phyloP scores from a whole-genome alignment of 1,140 invertebrate species.

The Ostrea denselamellosa region DNA sequence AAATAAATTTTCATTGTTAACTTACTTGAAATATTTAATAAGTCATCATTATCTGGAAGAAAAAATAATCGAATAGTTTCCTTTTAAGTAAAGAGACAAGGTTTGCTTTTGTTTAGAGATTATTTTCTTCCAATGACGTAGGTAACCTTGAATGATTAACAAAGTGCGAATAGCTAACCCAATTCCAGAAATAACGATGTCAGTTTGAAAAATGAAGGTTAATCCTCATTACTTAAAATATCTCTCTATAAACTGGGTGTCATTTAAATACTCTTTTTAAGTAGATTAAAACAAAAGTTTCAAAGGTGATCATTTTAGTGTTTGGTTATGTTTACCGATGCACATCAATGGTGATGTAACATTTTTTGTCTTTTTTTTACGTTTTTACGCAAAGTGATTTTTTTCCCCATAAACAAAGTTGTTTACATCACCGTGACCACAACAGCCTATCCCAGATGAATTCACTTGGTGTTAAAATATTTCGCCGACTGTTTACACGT shows the following conservation, averaged over 20 bases:
- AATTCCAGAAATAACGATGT: conserved; percentile 39
- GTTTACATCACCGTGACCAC: conserved; percentile 24
- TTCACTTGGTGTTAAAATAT: conserved; percentile 1
- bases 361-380: not conserved
- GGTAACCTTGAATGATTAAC: conserved; percentile 37
- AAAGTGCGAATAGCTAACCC: conserved; percentile 43
- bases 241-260: not conserved
- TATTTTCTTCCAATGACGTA: conserved; percentile 34
- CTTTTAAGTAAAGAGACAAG: not conserved
- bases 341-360: not conserved
- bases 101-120: conserved; percentile 38
- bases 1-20: not conserved
- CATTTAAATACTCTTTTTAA: conserved; percentile 2
- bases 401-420: conserved; percentile 6
- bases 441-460: conserved; percentile 8
- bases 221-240: conserved; percentile 18
- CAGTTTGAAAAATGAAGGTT: conserved; percentile 37
- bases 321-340: not conserved
- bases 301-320: not conserved
- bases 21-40: not conserved
- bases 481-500: not conserved
- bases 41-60: not conserved
- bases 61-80: not conserved
- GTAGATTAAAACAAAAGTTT: not conserved
- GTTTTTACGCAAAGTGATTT: not conserved